phyloP scores from a whole-genome alignment of 2,888 invertebrate species.

The Agriotes lineatus region DNA sequence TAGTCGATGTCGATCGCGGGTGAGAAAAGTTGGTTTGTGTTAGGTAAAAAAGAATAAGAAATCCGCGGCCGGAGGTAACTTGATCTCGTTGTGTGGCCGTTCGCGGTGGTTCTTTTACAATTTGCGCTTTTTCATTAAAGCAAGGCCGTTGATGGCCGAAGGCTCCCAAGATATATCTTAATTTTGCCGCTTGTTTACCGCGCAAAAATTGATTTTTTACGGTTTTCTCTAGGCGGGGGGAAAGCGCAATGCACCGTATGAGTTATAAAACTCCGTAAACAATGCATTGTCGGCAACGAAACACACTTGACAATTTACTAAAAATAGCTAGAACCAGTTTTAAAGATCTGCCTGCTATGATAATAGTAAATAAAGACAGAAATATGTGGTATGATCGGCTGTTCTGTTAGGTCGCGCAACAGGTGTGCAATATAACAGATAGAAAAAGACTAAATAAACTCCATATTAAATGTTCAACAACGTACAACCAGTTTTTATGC shows the following conservation, averaged over 20 bases:
- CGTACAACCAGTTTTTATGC: slow-evolving; percentile 39
- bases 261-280: slow-evolving; percentile 20
- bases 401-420: slow-evolving; percentile 46
- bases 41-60: slow-evolving; percentile 40
- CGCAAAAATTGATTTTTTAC: slow-evolving; percentile 47
- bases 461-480: slow-evolving; percentile 39
- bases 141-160: slow-evolving; percentile 54
- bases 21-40: slow-evolving; percentile 34
- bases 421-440: slow-evolving; percentile 50
- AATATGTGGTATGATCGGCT: slow-evolving; percentile 31
- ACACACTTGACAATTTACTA: slow-evolving; percentile 36
- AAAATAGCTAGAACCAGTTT: slow-evolving; percentile 49
- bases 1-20: slow-evolving; percentile 32
- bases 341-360: slow-evolving; percentile 33
- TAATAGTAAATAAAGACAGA: slow-evolving; percentile 36
- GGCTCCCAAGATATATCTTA: slow-evolving; percentile 50
- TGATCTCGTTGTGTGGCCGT: slow-evolving; percentile 54
- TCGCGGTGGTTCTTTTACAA: slow-evolving; percentile 54
- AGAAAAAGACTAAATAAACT: slow-evolving; percentile 47
- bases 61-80: slow-evolving; percentile 48
- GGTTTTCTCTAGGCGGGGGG: neutral
- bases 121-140: slow-evolving; percentile 53
- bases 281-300: slow-evolving; percentile 22
- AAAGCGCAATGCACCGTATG: too few species aligned
- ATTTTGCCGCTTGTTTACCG: slow-evolving; percentile 49